A percentile compares a stretch with the other conserved stretches of the same genome.
These are phyloP conservation scores for Drosophila parvula DNA, from an alignment of 1,140 invertebrate genomes.

Conservation along the genomic window DNA sequence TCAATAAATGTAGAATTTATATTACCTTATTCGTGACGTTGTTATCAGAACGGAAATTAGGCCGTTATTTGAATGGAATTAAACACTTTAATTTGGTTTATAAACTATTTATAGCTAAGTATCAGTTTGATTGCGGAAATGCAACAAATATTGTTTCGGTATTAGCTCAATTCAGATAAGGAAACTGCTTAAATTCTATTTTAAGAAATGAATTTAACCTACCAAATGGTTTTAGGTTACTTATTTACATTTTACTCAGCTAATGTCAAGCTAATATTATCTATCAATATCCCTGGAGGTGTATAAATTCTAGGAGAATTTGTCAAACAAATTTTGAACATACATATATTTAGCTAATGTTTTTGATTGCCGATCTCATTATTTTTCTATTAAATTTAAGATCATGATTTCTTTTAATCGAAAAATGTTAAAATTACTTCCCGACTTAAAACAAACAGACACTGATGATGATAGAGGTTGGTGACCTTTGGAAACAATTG, in stretches of 20 bases:
- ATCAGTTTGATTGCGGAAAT: neutral
- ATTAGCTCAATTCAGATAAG: neutral
- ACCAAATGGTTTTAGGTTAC: neutral
- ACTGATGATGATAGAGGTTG: neutral
- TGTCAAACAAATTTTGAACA: neutral
- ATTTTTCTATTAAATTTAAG: neutral
- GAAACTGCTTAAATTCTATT: neutral
- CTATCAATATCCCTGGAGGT: no score
- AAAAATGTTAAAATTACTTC: neutral
- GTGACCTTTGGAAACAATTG: neutral
- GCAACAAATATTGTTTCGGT: neutral
- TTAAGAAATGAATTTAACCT: neutral
- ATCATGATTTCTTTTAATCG: neutral
- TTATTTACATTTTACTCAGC: neutral
- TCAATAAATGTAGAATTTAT: neutral
- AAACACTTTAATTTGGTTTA: neutral
- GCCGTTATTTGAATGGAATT: constrained; percentile 5
- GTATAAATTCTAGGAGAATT: no score
- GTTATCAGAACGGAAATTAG: neutral
- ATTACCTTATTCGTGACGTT: neutral
- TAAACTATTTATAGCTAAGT: no score
- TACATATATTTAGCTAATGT: neutral
- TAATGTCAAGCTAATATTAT: neutral
- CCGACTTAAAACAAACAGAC: neutral
- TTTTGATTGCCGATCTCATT: neutral